Evolutionary conservation across 2,888 invertebrate genomes (phyloP).

Genomic region (Cryptosula pallasiana): DNA sequence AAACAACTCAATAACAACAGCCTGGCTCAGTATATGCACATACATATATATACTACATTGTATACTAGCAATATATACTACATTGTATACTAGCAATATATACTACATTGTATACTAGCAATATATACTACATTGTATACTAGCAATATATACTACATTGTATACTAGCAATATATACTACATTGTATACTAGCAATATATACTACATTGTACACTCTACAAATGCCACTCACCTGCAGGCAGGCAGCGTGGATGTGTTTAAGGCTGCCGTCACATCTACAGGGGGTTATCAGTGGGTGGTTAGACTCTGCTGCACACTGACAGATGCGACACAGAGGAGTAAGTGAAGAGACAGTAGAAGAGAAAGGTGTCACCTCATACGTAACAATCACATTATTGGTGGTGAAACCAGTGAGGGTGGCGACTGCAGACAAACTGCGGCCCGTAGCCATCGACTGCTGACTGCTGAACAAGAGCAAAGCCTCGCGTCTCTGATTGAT

Average conservation of each 20-base stretch:
- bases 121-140: too few species aligned
- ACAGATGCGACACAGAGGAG: conserved; percentile 57
- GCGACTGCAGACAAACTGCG: background rate
- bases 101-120: too few species aligned
- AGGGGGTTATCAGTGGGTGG: conserved; percentile 56
- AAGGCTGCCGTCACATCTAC: conserved; percentile 58
- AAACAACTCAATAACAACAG: conserved; percentile 25
- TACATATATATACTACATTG: too few species aligned
- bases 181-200: too few species aligned
- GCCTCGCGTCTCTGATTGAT: conserved; percentile 5
- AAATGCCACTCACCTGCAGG: conserved; percentile 55
- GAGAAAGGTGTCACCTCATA: conserved; percentile 25
- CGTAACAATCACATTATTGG: background rate
- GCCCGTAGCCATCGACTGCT: background rate
- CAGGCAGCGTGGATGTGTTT: conserved; percentile 58
- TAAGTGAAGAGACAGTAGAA: conserved; percentile 29
- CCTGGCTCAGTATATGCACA: too few species aligned
- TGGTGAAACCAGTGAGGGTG: too few species aligned
- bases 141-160: too few species aligned
- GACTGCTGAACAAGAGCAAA: background rate
- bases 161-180: too few species aligned
- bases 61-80: too few species aligned
- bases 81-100: too few species aligned
- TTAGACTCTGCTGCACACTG: conserved; percentile 46
- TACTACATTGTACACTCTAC: too few species aligned